Evolutionary conservation across 2,113 vertebrate genomes (phyloP).

Genomic region (Bolborhynchus lineola): DNA sequence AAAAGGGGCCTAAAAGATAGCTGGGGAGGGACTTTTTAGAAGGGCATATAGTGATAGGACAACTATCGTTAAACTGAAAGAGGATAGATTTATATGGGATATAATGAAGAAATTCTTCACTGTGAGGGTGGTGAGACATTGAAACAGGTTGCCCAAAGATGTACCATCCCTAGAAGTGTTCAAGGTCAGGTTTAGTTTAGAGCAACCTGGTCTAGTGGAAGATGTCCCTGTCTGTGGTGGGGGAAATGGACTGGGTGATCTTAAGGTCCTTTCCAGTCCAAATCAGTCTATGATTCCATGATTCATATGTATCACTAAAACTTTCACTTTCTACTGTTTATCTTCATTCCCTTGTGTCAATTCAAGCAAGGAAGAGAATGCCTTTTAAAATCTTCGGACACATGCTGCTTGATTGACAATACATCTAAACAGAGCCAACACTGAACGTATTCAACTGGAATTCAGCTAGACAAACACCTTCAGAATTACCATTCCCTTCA

Average conservation of each 20-base stretch:
- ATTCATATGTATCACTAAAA: not conserved
- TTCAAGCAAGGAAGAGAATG: not conserved
- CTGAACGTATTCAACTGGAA: not conserved
- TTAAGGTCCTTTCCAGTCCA: not conserved
- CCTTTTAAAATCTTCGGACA: not conserved
- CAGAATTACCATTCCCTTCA: not conserved
- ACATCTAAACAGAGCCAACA: not conserved
- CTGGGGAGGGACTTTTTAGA: not conserved
- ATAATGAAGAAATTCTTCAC: not conserved
- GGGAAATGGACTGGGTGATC: not conserved
- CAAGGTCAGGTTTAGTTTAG: not conserved
- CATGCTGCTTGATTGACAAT: not conserved
- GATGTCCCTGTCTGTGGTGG: not conserved
- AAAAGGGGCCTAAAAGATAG: not conserved
- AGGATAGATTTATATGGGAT: not conserved
- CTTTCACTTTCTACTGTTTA: not conserved
- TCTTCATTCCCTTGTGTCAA: not conserved
- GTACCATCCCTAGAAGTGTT: not conserved
- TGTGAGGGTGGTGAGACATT: not conserved
- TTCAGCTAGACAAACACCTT: not conserved
- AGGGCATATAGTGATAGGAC: not conserved
- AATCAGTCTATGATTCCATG: not conserved
- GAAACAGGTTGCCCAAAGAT: not conserved
- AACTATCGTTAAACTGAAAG: not conserved
- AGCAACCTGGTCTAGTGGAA: not conserved